These are phyloP conservation scores for Drosophila merina DNA, from an alignment of 2,888 invertebrate species.

Conservation along the genomic window DNA sequence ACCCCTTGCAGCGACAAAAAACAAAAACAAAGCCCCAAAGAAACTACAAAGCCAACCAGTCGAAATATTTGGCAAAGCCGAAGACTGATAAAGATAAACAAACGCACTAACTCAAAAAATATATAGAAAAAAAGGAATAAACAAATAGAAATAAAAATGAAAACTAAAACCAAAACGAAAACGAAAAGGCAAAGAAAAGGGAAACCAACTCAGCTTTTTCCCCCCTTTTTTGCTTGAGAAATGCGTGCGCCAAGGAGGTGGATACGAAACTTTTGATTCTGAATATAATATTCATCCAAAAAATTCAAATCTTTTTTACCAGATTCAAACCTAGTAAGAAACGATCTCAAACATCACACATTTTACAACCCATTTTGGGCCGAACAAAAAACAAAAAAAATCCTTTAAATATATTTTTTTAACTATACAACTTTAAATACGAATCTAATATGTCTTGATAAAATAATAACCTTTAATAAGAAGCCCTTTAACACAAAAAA, in stretches of 20 bases:
- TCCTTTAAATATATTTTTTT: too few relatives aligned
- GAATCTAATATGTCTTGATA: too few relatives aligned
- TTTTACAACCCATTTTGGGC: too few relatives aligned
- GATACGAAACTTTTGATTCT: not conserved
- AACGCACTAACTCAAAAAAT: conserved; percentile 16
- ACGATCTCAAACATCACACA: too few relatives aligned
- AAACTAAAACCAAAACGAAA: conserved; percentile 12
- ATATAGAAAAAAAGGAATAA: conserved; percentile 9
- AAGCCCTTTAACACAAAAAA: too few relatives aligned
- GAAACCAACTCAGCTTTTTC: conserved; percentile 20
- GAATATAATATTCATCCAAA: not conserved
- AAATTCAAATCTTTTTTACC: accelerated
- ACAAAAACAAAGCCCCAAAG: not conserved
- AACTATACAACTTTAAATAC: too few relatives aligned
- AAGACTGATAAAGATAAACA: conserved; percentile 10
- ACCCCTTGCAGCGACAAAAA: not conserved
- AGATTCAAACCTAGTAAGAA: not conserved
- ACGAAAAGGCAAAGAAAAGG: conserved; percentile 23
- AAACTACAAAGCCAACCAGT: not conserved
- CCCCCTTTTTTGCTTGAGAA: not conserved
- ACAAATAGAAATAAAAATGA: conserved; percentile 3
- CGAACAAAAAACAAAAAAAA: too few relatives aligned
- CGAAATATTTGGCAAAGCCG: conserved; percentile 43
- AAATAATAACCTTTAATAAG: too few relatives aligned
- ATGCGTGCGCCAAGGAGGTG: conserved; percentile 5